Base-by-base conservation (phyloP, 2,797 vertebrate species). In the Enteromius unitaeniatus region DNA sequence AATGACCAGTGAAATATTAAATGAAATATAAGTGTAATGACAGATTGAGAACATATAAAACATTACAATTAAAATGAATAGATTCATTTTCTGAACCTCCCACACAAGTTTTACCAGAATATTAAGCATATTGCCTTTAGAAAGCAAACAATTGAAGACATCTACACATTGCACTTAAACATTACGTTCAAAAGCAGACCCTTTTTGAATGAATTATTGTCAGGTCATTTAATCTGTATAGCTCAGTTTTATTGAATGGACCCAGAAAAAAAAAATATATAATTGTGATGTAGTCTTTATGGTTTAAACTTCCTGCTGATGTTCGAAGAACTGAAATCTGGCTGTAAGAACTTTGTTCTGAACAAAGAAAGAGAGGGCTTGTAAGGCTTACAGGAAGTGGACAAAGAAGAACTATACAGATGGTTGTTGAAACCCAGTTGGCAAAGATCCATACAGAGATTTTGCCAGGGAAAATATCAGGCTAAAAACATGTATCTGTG, bases 391-490 rank as follows among this genome's bases (percentile, higher is more conserved):
- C 47, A 75, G 51, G 58, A 88, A 83, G 26, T 26, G 45, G 82
- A 88, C 88, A 84, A 81, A 86, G 85, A 84, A 81, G 72, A 40
- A 64, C 74, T 69, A 23, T 58, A 31, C 84, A 88, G 79, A 84
- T 81, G 87, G 70, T 75, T 81, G 78, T 84, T 85, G 19, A 86
- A 78, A 86, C 76, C 77, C 67, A 79, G 79, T 72, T 87, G 86
- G 80, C 79, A 11, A 42, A 81, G 19, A 62, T 81, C 87, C 88
- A 87, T 74, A 49, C n/a, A 45, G 67, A 73, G 74, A 79, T 85
- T 84, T 82, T 72, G 45, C 21, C 58, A 65, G 45, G 68, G 53
- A 85, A 88, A 82, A 75, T 73, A 64, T 86, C 21, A n/a, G 21
- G 40, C 42, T 68, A 55, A 80, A 70, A 78, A 83, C 42, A 74